Percentiles rank a stretch among this genome's conserved stretches.
phyloP scores from a whole-genome alignment of 2,113 vertebrate species.

The Hippopotamus amphibius region DNA sequence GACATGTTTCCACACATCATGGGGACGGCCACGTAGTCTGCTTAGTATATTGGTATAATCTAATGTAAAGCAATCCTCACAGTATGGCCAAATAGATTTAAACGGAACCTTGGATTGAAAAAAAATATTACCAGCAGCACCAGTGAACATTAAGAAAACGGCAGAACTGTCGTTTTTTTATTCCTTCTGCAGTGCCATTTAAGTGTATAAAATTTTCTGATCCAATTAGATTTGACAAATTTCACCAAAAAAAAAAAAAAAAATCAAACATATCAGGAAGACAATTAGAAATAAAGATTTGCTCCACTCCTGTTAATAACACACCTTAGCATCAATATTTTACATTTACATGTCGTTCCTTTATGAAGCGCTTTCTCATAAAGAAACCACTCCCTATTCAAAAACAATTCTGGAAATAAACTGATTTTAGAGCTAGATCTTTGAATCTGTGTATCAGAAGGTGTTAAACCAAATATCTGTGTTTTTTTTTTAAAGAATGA shows the following conservation, averaged over 20 bases:
- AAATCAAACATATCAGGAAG: background rate
- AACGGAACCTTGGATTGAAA: background rate
- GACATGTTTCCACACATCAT: background rate
- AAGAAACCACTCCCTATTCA: background rate
- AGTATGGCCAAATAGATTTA: background rate
- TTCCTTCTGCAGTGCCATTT: background rate
- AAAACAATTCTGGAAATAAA: conserved; percentile 35
- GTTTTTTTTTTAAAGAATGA: background rate
- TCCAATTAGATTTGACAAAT: background rate
- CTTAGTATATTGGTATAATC: background rate
- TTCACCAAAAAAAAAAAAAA: background rate
- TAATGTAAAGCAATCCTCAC: background rate
- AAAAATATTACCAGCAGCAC: background rate
- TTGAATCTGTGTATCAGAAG: background rate
- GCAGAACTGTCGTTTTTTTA: background rate
- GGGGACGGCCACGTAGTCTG: rapidly evolving
- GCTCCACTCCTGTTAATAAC: background rate
- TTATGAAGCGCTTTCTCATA: background rate
- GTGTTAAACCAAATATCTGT: background rate
- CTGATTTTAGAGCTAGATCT: background rate
- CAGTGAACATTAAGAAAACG: background rate
- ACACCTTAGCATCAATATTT: background rate
- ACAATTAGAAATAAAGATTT: background rate
- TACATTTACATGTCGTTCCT: background rate
- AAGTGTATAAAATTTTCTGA: background rate